phyloP scores from a whole-genome alignment of 2,113 vertebrate genomes.

The Oryzias curvinotus region DNA sequence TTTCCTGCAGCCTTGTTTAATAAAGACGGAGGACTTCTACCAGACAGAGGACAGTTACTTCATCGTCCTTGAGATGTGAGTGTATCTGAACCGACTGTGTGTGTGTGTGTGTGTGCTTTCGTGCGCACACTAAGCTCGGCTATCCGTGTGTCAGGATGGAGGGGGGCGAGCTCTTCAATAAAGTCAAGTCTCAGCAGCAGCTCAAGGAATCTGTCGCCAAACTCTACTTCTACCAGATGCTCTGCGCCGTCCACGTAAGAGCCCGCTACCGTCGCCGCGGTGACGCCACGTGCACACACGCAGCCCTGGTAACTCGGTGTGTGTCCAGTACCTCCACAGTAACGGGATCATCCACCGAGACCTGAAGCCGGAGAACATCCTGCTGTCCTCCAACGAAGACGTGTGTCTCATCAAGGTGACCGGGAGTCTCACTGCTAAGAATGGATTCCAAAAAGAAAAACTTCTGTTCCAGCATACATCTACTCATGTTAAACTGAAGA shows the following conservation, averaged over 20 bases:
- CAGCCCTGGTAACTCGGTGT: not conserved
- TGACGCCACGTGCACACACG: not conserved
- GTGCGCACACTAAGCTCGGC: too few relatives aligned
- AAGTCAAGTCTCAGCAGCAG: conserved; percentile 77
- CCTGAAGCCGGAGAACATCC: conserved; percentile 93
- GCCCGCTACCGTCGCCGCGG: not conserved
- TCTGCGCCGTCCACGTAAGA: conserved; percentile 88
- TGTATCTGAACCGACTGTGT: conserved; percentile 1
- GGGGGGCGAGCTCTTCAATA: conserved; percentile 90
- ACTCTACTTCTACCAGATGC: conserved; percentile 96
- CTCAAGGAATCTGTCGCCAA: conserved; percentile 85
- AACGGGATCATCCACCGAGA: conserved; percentile 95
- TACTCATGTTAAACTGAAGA: too few relatives aligned
- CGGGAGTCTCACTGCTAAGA: too few relatives aligned
- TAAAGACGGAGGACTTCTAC: conserved; percentile 76
- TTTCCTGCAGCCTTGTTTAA: conserved; percentile 74
- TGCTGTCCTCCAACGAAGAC: conserved; percentile 86
- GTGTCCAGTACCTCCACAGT: conserved; percentile 88
- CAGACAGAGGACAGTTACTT: conserved; percentile 76
- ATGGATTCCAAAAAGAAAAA: too few relatives aligned
- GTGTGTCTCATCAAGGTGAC: conserved; percentile 89
- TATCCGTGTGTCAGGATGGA: conserved; percentile 83
- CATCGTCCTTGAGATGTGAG: conserved; percentile 79
- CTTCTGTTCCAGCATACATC: too few relatives aligned
- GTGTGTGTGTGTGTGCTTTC: not conserved